A percentile compares a stretch with the other conserved stretches of the same genome.
Conservation (phyloP, 2,888 invertebrate species). For the Coremacera marginata region DNA sequence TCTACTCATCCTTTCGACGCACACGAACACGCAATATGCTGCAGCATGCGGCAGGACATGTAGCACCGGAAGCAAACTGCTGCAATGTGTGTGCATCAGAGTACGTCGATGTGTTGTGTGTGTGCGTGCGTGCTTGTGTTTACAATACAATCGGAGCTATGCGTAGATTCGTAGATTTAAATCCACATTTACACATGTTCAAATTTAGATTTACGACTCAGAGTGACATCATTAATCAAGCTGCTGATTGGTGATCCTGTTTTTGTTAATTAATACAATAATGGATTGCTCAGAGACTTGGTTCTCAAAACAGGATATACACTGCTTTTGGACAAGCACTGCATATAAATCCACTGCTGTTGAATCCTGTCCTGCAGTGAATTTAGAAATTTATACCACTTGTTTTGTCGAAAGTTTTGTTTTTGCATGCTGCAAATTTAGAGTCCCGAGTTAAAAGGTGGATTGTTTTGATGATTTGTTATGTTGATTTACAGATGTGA, state of each 20-base stretch:
- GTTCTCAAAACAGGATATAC: slow-evolving; percentile 13
- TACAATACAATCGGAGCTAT: slow-evolving; percentile 18
- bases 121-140: slow-evolving; percentile 23
- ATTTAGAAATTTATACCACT: slow-evolving; percentile 22
- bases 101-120: neutral
- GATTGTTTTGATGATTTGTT: slow-evolving; percentile 59
- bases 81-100: neutral
- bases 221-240: slow-evolving; percentile 70
- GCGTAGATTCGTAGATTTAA: slow-evolving; percentile 59
- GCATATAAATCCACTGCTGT: slow-evolving; percentile 21
- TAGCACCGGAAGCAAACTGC: neutral
- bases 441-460: slow-evolving; percentile 53
- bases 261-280: slow-evolving; percentile 71
- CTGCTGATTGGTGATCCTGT: slow-evolving; percentile 70
- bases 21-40: slow-evolving; percentile 23
- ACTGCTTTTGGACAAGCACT: slow-evolving; percentile 9
- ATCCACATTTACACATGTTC: slow-evolving; percentile 64
- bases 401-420: slow-evolving; percentile 14
- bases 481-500: slow-evolving; percentile 57
- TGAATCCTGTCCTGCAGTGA: slow-evolving; percentile 6
- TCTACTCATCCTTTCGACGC: slow-evolving; percentile 13
- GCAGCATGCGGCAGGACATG: slow-evolving; percentile 22
- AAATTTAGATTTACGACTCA: slow-evolving; percentile 69
- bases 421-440: slow-evolving; percentile 5
- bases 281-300: slow-evolving; percentile 62